Conservation (phyloP, 1,140 invertebrate species). For the Drosophila trapezifrons region DNA sequence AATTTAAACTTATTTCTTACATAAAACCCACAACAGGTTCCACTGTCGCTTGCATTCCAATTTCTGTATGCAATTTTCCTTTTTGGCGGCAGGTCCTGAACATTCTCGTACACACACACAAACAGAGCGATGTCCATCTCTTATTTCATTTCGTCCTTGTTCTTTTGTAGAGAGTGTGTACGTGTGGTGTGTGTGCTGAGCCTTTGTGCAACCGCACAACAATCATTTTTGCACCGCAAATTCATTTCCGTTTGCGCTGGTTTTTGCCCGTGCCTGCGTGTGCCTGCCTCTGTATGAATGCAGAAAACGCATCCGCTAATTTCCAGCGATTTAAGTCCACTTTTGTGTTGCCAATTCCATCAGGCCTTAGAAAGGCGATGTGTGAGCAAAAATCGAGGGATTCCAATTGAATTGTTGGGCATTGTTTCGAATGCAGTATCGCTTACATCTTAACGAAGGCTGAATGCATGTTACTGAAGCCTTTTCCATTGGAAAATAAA, state of each 20-base stretch:
- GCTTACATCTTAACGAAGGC: neutral
- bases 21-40: neutral
- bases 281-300: slow-evolving; percentile 21
- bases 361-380: slow-evolving; percentile 9
- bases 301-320: slow-evolving; percentile 64
- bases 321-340: slow-evolving; percentile 56
- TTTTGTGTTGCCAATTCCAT: slow-evolving; percentile 54
- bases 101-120: too few species aligned
- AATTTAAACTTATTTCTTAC: neutral
- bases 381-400: slow-evolving; percentile 4
- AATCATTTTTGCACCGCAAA: slow-evolving; percentile 79
- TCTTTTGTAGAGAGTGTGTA: slow-evolving; percentile 14
- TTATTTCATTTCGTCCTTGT: slow-evolving; percentile 56
- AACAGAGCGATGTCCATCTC: slow-evolving; percentile 50
- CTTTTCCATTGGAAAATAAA: neutral
- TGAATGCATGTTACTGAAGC: neutral
- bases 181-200: slow-evolving; percentile 12
- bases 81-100: slow-evolving; percentile 26
- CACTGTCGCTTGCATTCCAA: slow-evolving; percentile 48
- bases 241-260: slow-evolving; percentile 71
- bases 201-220: slow-evolving; percentile 75
- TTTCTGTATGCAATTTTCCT: slow-evolving; percentile 59
- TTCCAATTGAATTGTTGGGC: slow-evolving; percentile 10
- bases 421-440: neutral
- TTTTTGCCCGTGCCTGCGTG: slow-evolving; percentile 26